A percentile compares a stretch with the other conserved stretches of the same genome.
Conservation (phyloP, 2,797 vertebrate genomes). For the Champsocephalus esox region DNA sequence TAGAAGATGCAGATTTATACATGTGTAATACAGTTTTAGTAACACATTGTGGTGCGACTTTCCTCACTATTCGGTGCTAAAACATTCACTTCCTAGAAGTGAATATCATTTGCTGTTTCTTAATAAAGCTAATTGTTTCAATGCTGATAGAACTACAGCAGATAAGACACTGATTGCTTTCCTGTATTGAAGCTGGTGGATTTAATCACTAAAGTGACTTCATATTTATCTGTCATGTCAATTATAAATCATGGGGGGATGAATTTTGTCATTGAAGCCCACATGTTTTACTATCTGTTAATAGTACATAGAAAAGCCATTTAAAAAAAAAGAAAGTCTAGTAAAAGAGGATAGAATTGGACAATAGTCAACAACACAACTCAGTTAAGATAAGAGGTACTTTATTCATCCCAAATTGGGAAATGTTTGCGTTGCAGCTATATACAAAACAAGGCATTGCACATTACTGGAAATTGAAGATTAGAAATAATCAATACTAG, state of each 20-base stretch:
- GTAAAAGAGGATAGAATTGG: not conserved
- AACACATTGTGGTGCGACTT: conserved; percentile 58
- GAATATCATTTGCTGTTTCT: conserved; percentile 36
- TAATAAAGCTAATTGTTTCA: not conserved
- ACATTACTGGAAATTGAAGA: too few relatives aligned
- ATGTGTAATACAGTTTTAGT: conserved; percentile 58
- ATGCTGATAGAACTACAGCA: not conserved
- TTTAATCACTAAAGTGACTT: not conserved
- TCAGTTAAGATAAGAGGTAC: too few relatives aligned
- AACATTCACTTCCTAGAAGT: conserved; percentile 24
- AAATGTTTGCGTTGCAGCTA: too few relatives aligned
- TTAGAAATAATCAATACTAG: too few relatives aligned
- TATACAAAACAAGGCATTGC: too few relatives aligned
- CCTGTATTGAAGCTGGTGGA: not conserved
- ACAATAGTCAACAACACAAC: not conserved
- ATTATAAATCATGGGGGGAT: not conserved
- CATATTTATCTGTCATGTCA: not conserved
- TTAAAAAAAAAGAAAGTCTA: too few relatives aligned
- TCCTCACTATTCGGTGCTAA: conserved; percentile 30
- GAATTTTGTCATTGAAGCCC: not conserved
- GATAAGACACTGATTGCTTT: not conserved
- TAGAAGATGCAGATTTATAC: conserved; percentile 29
- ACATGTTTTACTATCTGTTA: not conserved
- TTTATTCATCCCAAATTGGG: too few relatives aligned
- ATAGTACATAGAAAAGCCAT: not conserved